Percentiles rank a stretch among this genome's conserved stretches.
phyloP scores from a whole-genome alignment of 1,140 invertebrate species.

The Himalopsyche phryganea region DNA sequence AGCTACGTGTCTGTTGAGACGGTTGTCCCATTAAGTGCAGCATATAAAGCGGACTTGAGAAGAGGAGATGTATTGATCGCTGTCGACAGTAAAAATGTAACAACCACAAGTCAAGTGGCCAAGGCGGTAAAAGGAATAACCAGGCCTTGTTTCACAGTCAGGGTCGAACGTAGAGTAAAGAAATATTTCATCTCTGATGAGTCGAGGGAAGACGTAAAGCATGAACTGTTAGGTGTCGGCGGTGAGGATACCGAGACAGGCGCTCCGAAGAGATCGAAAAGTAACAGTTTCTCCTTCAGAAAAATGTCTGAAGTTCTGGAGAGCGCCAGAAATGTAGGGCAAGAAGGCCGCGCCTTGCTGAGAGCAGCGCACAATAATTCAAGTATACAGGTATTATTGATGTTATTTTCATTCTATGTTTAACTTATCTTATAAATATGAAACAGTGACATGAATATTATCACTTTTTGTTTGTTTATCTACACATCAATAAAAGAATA shows the following conservation, averaged over 20 bases:
- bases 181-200: conserved; percentile 13
- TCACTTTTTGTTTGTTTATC: neutral
- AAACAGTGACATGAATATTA: too few species aligned
- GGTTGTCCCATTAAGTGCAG: conserved; percentile 70
- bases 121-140: conserved; percentile 54
- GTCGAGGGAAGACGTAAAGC: conserved; percentile 18
- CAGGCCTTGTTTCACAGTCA: conserved; percentile 50
- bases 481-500: too few species aligned
- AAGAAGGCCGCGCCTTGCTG: conserved; percentile 22
- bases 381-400: conserved; percentile 16
- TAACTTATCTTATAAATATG: too few species aligned
- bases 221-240: conserved; percentile 10
- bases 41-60: conserved; percentile 71
- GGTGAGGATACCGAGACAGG: conserved; percentile 34
- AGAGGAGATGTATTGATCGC: conserved; percentile 74
- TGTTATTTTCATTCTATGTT: conserved; percentile 1
- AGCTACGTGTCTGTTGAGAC: conserved; percentile 68
- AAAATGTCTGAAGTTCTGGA: conserved; percentile 52
- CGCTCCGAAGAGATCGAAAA: conserved; percentile 36
- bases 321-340: conserved; percentile 39
- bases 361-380: conserved; percentile 14
- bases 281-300: conserved; percentile 48
- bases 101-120: conserved; percentile 68
- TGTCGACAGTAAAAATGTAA: conserved; percentile 75
- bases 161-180: conserved; percentile 56